phyloP scores from a whole-genome alignment of 2,113 vertebrate genomes.

The Antechinus flavipes region DNA sequence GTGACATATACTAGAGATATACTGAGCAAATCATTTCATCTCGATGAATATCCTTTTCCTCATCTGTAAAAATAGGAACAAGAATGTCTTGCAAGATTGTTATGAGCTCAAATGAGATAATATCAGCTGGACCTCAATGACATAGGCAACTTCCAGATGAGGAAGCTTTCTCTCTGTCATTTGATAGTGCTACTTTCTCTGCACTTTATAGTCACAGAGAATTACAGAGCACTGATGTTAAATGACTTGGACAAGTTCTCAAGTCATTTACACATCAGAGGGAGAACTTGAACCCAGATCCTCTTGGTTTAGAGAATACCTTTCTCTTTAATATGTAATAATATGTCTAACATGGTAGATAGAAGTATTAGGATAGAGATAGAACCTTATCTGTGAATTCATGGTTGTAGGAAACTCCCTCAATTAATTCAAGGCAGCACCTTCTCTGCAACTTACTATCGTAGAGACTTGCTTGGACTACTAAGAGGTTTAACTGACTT shows the following conservation, averaged over 20 bases:
- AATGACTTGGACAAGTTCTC: neutral
- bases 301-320: neutral
- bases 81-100: neutral
- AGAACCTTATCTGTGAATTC: neutral
- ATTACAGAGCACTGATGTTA: neutral
- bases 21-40: neutral
- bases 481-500: neutral
- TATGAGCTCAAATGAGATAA: neutral
- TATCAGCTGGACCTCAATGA: neutral
- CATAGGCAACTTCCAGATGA: neutral
- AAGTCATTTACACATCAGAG: neutral
- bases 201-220: neutral
- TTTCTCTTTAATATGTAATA: neutral
- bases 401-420: neutral
- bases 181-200: neutral
- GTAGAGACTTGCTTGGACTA: neutral
- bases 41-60: neutral
- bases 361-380: neutral
- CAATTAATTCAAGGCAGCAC: neutral
- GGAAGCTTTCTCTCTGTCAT: neutral
- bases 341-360: neutral
- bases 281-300: neutral
- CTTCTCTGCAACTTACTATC: neutral
- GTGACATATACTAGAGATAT: neutral
- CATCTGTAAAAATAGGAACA: neutral